Base-by-base conservation (phyloP, 2,888 invertebrate species). In the Drosophila neotestacea region DNA sequence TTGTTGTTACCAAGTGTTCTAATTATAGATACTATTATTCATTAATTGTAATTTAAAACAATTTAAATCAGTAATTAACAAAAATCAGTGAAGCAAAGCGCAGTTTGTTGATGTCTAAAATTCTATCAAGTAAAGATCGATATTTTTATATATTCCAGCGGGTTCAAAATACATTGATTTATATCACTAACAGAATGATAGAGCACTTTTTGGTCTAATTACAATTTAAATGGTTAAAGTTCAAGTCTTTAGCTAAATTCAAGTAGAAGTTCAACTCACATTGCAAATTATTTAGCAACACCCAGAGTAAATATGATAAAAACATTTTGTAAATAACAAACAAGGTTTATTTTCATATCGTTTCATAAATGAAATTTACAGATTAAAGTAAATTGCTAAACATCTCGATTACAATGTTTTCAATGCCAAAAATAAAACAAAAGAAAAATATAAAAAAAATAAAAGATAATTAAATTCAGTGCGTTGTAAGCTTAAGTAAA, bases 291-390 rank as follows among this genome's bases (percentile, higher is more conserved):
- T 9, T 41, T 9, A 47, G 7, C 2, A n/a, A 30, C 4, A 47
- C n/a, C 9, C 7, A 47, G 7, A 47, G 13, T 47, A 48, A 11
- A 13, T 13, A 48, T 27, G 0, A 4, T 51, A 4, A 1, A 63
- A 64, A 64, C 41, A 32, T 30, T 47, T 63, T 44, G 32, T 77
- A 41, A 46, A 83, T 88, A 84, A 88, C 89, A 86, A 83, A 86
- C 83, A 84, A 77, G 64, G 70, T 84, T 75, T 69, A 80, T 77
- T 83, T 76, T 13, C 51, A 67, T 75, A 65, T 60, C 46, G 51
- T 51, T 74, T 48, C 48, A 39, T 62, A 55, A 36, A 30, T 47
- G 9, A 51, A 70, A 48, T 69, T 39, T 51, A 71, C 70, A 66
- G 54, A 56, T 50, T 63, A 6, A 60, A 66, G 71, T 70, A 66